A percentile compares a stretch with the other conserved stretches of the same genome.
phyloP scores from a whole-genome alignment of 2,797 vertebrate species.

The Gambelia wislizenii region DNA sequence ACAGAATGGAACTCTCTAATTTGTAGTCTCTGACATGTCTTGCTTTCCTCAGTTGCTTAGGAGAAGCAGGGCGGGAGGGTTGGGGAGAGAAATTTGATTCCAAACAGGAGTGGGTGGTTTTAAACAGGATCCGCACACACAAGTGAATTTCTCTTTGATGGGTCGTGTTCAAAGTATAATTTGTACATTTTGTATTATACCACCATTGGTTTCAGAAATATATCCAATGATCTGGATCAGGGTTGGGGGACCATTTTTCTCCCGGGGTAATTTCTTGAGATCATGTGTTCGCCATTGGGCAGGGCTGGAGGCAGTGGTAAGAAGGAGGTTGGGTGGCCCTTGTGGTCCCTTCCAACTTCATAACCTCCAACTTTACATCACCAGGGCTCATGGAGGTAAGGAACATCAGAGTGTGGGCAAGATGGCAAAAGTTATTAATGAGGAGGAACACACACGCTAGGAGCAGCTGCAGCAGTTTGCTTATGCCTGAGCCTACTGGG shows the following conservation, averaged over 20 bases:
- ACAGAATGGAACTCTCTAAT: slow-evolving; percentile 76
- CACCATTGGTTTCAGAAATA: slow-evolving; percentile 12
- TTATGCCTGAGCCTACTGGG: no score
- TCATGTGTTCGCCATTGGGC: neutral
- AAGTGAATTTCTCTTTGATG: slow-evolving; percentile 41
- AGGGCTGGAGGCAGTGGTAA: neutral
- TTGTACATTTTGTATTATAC: slow-evolving; percentile 48
- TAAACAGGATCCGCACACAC: slow-evolving; percentile 61
- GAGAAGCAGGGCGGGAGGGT: slow-evolving; percentile 28
- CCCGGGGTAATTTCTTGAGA: neutral
- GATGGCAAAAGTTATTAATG: no score
- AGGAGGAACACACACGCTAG: no score
- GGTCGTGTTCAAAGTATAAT: slow-evolving; percentile 23
- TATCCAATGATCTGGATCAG: slow-evolving; percentile 35
- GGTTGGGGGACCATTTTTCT: neutral
- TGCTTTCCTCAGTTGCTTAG: slow-evolving; percentile 76
- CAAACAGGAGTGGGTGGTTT: slow-evolving; percentile 75
- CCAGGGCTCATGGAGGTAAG: neutral
- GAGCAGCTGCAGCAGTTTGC: no score
- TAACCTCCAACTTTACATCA: neutral
- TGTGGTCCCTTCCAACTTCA: neutral
- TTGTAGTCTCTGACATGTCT: slow-evolving; percentile 75
- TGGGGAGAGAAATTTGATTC: slow-evolving; percentile 56
- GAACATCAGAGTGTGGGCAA: no score
- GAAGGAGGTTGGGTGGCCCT: neutral